Evolutionary conservation across 2,113 vertebrate species (phyloP).

Genomic region (Callorhinus ursinus): DNA sequence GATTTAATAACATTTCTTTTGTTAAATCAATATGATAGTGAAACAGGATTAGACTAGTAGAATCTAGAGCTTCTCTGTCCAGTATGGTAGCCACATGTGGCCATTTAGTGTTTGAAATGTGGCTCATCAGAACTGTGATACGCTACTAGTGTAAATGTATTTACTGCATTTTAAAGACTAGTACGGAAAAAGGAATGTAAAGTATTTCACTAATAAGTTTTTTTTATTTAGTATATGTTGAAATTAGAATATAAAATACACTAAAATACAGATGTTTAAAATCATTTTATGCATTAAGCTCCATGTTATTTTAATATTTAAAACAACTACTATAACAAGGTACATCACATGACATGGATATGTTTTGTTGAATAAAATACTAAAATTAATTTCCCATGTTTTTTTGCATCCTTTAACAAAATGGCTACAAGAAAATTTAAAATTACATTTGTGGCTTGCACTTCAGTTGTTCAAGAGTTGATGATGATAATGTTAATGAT

Average conservation of each 20-base stretch:
- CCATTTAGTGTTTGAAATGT: conserved; percentile 8
- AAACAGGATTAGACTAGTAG: background rate
- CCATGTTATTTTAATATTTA: too few relatives aligned
- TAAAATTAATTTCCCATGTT: conserved; percentile 16
- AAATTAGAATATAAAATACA: background rate
- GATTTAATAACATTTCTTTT: background rate
- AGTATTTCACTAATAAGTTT: background rate
- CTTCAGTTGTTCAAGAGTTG: background rate
- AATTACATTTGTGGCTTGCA: conserved; percentile 30
- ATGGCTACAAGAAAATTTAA: background rate
- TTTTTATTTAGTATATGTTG: background rate
- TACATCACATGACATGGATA: background rate
- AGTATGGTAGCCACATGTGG: background rate
- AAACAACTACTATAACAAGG: too few relatives aligned
- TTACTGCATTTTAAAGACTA: background rate
- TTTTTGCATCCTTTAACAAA: background rate
- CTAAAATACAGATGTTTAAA: too few relatives aligned
- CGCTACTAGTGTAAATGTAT: background rate
- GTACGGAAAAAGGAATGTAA: background rate
- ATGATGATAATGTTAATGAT: background rate
- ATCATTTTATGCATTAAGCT: too few relatives aligned
- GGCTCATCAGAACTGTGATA: background rate
- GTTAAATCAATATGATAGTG: background rate
- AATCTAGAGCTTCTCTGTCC: background rate
- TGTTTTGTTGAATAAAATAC: conserved; percentile 33